Evolutionary conservation across 2,888 invertebrate species (phyloP).

Genomic region (Scrobipalpa costella): DNA sequence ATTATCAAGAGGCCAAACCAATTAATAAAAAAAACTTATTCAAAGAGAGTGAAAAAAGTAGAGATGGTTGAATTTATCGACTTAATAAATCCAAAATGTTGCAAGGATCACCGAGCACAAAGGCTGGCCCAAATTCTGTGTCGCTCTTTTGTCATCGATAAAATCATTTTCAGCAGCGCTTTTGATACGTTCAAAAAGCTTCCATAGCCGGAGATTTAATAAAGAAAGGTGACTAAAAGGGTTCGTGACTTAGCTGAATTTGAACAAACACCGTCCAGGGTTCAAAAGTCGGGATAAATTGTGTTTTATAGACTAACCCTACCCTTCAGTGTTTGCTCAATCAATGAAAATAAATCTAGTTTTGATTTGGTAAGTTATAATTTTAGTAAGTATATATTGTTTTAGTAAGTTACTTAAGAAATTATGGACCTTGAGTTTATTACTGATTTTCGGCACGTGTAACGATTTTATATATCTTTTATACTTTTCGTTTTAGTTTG

Average conservation of each 20-base stretch:
- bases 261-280: constrained; percentile 17
- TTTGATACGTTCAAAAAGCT: constrained; percentile 13
- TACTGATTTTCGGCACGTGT: too few relatives aligned
- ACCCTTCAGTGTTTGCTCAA: neutral
- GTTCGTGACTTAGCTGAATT: constrained; percentile 19
- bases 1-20: too few relatives aligned
- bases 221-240: constrained; percentile 24
- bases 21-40: too few relatives aligned
- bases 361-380: neutral
- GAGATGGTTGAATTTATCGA: neutral
- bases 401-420: too few relatives aligned
- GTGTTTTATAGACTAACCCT: neutral
- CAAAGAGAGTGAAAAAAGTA: too few relatives aligned
- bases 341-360: neutral
- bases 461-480: too few relatives aligned
- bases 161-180: constrained; percentile 8
- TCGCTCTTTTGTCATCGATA: constrained; percentile 13
- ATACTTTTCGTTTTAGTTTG: too few relatives aligned
- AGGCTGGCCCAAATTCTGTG: neutral
- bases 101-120: neutral
- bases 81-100: neutral
- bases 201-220: constrained; percentile 7
- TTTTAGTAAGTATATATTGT: too few relatives aligned
- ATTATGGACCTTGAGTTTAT: too few relatives aligned
- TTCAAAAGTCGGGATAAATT: neutral